phyloP scores from a whole-genome alignment of 1,140 invertebrate genomes.

The Ceratina japonica region DNA sequence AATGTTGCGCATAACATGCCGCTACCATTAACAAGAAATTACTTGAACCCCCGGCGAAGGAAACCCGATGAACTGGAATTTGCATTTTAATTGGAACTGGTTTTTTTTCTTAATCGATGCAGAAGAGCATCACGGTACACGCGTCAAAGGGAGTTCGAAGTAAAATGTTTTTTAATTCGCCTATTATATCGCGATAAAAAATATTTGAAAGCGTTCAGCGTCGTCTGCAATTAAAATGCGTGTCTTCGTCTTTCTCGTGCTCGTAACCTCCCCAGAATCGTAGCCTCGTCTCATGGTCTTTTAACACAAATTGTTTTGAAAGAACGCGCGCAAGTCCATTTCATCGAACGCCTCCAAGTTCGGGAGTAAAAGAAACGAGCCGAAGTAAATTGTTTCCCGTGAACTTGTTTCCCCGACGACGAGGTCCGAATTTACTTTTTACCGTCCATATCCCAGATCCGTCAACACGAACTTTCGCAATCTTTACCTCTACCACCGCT shows the following conservation, averaged over 20 bases:
- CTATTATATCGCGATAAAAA: too few species aligned
- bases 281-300: not conserved
- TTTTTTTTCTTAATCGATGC: not conserved
- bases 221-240: too few species aligned
- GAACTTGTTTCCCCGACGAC: slow-evolving; percentile 9
- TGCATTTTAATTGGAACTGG: slow-evolving; percentile 23
- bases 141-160: not conserved
- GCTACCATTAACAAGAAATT: slow-evolving; percentile 17
- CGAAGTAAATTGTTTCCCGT: not conserved
- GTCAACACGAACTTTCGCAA: not conserved
- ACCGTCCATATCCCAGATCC: not conserved
- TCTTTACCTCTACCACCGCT: not conserved
- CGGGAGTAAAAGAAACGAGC: not conserved
- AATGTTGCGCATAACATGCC: slow-evolving; percentile 27
- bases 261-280: not conserved
- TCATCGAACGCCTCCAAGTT: not conserved
- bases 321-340: not conserved
- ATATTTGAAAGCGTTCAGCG: too few species aligned
- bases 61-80: not conserved
- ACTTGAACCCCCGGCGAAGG: not conserved
- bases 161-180: too few species aligned
- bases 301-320: not conserved
- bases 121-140: not conserved
- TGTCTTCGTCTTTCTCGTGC: too few species aligned
- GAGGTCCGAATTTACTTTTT: not conserved